Evolutionary conservation across 1,140 invertebrate species (phyloP).

Genomic region (Caenorhabditis inopinata): DNA sequence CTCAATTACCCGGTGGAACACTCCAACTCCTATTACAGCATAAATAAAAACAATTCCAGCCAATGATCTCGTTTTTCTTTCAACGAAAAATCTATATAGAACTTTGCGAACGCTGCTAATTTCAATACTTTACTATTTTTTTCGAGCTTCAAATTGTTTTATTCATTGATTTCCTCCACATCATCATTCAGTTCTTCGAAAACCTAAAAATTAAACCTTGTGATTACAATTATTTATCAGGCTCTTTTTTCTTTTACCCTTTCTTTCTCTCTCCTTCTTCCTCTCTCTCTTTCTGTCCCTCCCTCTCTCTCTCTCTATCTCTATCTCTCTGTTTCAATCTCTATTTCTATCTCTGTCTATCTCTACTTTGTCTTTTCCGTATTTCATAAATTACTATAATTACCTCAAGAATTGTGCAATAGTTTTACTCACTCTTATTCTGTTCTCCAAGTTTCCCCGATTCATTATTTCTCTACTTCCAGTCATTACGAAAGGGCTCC

Average conservation of each 20-base stretch:
- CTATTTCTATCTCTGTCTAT: neutral
- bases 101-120: too few species aligned
- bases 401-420: conserved; percentile 29
- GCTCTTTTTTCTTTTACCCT: neutral
- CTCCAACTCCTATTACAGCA: too few species aligned
- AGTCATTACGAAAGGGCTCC: neutral
- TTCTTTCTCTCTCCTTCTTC: neutral
- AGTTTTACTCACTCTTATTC: conserved; percentile 19
- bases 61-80: too few species aligned
- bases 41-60: too few species aligned
- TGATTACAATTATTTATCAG: neutral
- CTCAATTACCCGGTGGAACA: too few species aligned
- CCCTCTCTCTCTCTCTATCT: neutral
- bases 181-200: neutral
- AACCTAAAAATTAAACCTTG: neutral
- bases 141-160: too few species aligned
- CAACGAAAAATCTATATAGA: too few species aligned
- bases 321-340: neutral
- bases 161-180: neutral
- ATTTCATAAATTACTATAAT: conserved; percentile 18
- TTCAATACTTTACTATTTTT: too few species aligned
- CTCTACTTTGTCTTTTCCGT: too few species aligned
- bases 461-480: neutral
- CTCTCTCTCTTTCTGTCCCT: neutral
- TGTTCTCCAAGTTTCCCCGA: neutral